phyloP scores from a whole-genome alignment of 1,140 invertebrate species.

The Drosophila takahashii region DNA sequence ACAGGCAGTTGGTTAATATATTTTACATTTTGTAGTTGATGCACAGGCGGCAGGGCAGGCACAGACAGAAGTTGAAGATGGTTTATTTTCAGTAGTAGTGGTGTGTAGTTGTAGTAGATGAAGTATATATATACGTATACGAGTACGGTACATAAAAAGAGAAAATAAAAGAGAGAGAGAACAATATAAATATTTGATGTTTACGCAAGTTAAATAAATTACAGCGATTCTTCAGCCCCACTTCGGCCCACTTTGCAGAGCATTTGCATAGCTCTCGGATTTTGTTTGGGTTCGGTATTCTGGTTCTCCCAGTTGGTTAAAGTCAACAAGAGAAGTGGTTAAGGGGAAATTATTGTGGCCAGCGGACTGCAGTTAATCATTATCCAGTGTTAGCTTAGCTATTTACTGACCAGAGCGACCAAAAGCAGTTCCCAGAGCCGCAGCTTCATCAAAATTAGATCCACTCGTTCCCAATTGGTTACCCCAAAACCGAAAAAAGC shows the following conservation, averaged over 20 bases:
- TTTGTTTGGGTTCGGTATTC: slow-evolving; percentile 8
- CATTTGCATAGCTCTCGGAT: slow-evolving; percentile 53
- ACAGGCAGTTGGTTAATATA: slow-evolving; percentile 53
- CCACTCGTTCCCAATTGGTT: slow-evolving; percentile 31
- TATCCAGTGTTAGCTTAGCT: slow-evolving; percentile 21
- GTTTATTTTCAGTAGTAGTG: slow-evolving; percentile 71
- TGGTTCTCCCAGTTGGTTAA: slow-evolving; percentile 25
- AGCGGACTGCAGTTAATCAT: slow-evolving; percentile 26
- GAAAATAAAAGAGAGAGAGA: slow-evolving; percentile 82
- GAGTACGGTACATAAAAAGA: slow-evolving; percentile 81
- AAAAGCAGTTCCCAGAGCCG: slow-evolving; percentile 1
- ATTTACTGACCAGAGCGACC: slow-evolving; percentile 26
- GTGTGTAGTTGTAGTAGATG: slow-evolving; percentile 79
- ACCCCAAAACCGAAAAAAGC: slow-evolving; percentile 18
- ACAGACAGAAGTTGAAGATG: slow-evolving; percentile 80
- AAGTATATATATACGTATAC: slow-evolving; percentile 69
- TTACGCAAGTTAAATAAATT: slow-evolving; percentile 82
- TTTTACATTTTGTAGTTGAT: slow-evolving; percentile 43
- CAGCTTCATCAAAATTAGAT: slow-evolving; percentile 25
- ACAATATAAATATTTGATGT: slow-evolving; percentile 83
- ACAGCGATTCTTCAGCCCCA: slow-evolving; percentile 46
- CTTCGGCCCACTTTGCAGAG: slow-evolving; percentile 7
- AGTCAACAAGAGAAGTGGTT: slow-evolving; percentile 27
- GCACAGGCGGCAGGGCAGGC: slow-evolving; percentile 58
- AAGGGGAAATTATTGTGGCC: slow-evolving; percentile 43